Percentiles rank a stretch among this genome's conserved stretches.
These are phyloP conservation scores for Oenanthe melanoleuca DNA, from an alignment of 2,113 vertebrate genomes.

Conservation along the genomic window DNA sequence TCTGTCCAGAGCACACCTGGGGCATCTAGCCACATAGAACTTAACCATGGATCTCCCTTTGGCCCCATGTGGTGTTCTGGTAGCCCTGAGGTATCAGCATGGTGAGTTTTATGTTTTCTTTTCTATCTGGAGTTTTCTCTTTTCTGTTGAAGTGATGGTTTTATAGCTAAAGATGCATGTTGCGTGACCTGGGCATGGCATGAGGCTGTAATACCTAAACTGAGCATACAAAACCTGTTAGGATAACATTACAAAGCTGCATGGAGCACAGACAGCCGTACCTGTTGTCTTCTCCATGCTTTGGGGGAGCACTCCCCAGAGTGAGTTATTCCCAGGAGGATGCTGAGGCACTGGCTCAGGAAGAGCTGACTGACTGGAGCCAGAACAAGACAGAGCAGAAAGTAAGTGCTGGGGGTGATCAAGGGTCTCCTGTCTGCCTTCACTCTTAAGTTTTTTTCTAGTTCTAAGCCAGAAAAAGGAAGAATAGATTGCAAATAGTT, in stretches of 20 bases:
- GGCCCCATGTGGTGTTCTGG: background rate
- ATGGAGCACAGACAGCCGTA: background rate
- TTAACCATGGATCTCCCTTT: background rate
- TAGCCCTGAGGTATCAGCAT: background rate
- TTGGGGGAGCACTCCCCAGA: background rate
- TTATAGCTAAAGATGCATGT: background rate
- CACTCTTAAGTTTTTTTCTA: background rate
- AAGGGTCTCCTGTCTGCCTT: background rate
- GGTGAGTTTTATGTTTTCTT: background rate
- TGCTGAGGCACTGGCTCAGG: background rate
- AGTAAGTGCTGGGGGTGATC: rapidly evolving
- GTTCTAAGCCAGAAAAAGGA: background rate
- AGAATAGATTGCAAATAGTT: background rate
- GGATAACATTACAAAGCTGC: background rate
- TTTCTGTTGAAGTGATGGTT: background rate
- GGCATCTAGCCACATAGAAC: background rate
- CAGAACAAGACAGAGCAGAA: background rate
- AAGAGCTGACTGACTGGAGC: background rate
- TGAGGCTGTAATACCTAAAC: background rate
- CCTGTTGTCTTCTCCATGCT: background rate
- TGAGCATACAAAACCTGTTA: background rate
- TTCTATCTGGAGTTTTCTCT: background rate
- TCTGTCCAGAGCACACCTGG: background rate
- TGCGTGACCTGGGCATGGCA: background rate
- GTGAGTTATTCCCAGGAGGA: background rate